A percentile compares a stretch with the other conserved stretches of the same genome.
Evolutionary conservation across 2,797 vertebrate species (phyloP).

Genomic region (Stomatorhinus walkeri): DNA sequence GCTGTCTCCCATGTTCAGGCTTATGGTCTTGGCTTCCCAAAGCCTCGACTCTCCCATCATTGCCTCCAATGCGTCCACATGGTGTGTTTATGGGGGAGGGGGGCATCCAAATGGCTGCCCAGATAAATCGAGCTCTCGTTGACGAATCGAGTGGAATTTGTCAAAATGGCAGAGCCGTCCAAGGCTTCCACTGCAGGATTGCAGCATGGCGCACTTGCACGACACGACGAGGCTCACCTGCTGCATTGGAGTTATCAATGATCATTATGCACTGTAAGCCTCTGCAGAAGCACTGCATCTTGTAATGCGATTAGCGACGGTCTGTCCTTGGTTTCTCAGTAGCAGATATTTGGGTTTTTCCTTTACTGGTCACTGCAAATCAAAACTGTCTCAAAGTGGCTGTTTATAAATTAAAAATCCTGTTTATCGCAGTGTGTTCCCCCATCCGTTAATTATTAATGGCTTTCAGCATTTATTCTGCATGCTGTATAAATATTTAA

Average conservation of each 20-base stretch:
- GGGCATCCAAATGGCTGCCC: background rate
- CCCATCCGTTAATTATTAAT: constrained; percentile 55
- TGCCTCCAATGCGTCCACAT: background rate
- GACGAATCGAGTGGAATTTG: background rate
- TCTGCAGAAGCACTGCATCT: background rate
- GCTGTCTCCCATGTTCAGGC: background rate
- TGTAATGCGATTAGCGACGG: background rate
- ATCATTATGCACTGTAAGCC: background rate
- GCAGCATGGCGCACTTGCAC: background rate
- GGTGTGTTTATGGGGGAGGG: background rate
- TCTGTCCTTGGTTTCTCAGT: background rate
- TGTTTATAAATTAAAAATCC: background rate
- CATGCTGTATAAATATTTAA: constrained; percentile 62
- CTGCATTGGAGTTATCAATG: background rate
- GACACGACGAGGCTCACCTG: background rate
- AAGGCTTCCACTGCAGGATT: background rate
- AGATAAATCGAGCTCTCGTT: background rate
- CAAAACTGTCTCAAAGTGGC: background rate
- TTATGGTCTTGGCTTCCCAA: background rate
- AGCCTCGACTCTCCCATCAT: background rate
- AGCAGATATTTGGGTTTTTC: background rate
- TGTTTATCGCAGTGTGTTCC: background rate
- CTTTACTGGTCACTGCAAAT: background rate
- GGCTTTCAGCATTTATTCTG: constrained; percentile 54
- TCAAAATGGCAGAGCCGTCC: background rate